phyloP scores from a whole-genome alignment of 35 echinoderm and acorn worm genomes.

The Apostichopus japonicus region DNA sequence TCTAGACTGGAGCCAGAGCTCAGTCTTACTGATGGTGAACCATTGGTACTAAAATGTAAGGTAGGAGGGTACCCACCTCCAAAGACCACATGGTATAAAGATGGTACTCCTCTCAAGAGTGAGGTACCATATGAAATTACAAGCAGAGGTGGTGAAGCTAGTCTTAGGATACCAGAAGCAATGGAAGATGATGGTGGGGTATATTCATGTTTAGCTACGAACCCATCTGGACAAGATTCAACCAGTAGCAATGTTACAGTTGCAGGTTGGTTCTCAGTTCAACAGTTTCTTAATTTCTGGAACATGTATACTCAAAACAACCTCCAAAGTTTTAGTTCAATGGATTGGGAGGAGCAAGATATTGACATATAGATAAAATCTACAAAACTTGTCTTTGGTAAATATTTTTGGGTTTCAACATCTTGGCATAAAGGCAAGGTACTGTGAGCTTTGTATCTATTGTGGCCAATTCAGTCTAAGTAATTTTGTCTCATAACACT shows the following conservation, averaged over 20 bases:
- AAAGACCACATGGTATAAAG: constrained; percentile 58
- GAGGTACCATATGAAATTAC: constrained; percentile 61
- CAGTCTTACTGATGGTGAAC: constrained; percentile 58
- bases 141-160: constrained; percentile 19
- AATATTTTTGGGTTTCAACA: background rate
- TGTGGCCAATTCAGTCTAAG: background rate
- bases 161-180: constrained; percentile 39
- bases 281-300: background rate
- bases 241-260: constrained; percentile 42
- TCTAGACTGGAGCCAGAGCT: constrained; percentile 36
- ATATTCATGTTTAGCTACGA: constrained; percentile 62
- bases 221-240: constrained; percentile 56
- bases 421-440: background rate
- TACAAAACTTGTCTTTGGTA: background rate
- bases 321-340: background rate
- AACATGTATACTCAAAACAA: background rate
- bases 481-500: too few relatives aligned
- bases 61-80: constrained; percentile 52
- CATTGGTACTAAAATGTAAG: constrained; percentile 57
- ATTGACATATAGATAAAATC: background rate
- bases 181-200: constrained; percentile 45
- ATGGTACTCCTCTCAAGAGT: constrained; percentile 20
- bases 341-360: background rate
- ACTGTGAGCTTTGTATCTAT: background rate
- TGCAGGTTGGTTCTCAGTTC: constrained; percentile 43